phyloP scores from a whole-genome alignment of 2,113 vertebrate genomes.

The Epinephelus fuscoguttatus region DNA sequence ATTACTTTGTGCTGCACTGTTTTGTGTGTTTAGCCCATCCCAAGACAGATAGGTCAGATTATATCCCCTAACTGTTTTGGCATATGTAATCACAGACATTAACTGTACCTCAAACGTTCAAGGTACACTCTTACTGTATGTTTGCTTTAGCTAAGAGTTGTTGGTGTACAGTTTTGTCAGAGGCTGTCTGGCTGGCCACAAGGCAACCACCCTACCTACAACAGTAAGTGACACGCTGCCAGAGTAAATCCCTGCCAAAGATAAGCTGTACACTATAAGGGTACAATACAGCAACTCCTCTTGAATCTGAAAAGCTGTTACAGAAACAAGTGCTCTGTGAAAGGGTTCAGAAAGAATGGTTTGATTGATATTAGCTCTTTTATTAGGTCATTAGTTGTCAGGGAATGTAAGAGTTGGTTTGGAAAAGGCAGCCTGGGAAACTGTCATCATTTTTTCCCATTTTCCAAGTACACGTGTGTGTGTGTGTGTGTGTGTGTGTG shows the following conservation, averaged over 20 bases:
- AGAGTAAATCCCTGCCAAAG: constrained; percentile 49
- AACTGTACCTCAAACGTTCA: not conserved
- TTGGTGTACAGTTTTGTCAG: not conserved
- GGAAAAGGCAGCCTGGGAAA: constrained; percentile 3
- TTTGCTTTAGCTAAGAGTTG: not conserved
- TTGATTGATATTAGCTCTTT: no score
- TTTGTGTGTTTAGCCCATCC: constrained; percentile 26
- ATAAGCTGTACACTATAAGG: constrained; percentile 44
- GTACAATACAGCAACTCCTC: constrained; percentile 27
- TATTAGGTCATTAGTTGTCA: not conserved
- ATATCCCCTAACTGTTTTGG: constrained; percentile 30
- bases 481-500: no score
- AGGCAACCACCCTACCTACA: constrained; percentile 5
- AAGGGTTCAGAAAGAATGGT: no score
- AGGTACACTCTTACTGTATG: not conserved
- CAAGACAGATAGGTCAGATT: constrained; percentile 21
- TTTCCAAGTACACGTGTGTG: no score
- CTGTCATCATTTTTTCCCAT: no score
- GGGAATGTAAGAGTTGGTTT: not conserved
- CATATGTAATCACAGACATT: not conserved
- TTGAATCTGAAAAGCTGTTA: constrained; percentile 18
- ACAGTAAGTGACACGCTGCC: constrained; percentile 51
- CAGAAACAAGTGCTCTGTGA: no score
- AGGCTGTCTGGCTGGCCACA: no score
- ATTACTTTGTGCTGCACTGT: not conserved